These are phyloP conservation scores for Campoplex capitator DNA, from an alignment of 2,888 invertebrate species.

Conservation along the genomic window DNA sequence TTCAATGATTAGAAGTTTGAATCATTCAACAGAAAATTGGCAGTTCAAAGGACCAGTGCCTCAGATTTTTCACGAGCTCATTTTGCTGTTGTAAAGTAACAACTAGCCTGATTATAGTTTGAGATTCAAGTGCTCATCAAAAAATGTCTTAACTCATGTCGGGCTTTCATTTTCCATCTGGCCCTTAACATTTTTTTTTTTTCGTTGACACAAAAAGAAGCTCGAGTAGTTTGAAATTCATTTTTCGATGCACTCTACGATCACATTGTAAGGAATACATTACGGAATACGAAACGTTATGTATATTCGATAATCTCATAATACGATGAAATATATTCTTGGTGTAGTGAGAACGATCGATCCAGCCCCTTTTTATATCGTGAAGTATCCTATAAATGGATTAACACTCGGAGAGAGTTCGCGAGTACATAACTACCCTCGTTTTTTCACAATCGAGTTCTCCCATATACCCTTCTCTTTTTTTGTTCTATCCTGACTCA, in stretches of 20 bases:
- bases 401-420: conserved; percentile 74
- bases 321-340: conserved; percentile 29
- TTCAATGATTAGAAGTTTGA: not conserved
- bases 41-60: not conserved
- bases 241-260: not conserved
- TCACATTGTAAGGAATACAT: not conserved
- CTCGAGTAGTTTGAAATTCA: not conserved
- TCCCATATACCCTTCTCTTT: not conserved
- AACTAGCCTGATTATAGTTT: not conserved
- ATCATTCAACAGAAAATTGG: not conserved
- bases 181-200: not conserved
- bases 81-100: not conserved
- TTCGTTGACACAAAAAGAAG: not conserved
- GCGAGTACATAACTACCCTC: conserved; percentile 64
- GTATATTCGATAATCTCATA: conserved; percentile 29
- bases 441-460: conserved; percentile 54
- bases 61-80: not conserved
- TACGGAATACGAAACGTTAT: not conserved
- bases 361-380: conserved; percentile 30
- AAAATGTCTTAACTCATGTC: not conserved
- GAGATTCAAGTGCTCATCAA: not conserved
- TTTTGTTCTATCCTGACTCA: not conserved
- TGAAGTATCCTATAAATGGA: conserved; percentile 57
- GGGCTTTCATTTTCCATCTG: not conserved
- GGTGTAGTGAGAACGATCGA: conserved; percentile 5